Base-by-base conservation (phyloP, 2,113 vertebrate genomes). In the Trichechus manatus region DNA sequence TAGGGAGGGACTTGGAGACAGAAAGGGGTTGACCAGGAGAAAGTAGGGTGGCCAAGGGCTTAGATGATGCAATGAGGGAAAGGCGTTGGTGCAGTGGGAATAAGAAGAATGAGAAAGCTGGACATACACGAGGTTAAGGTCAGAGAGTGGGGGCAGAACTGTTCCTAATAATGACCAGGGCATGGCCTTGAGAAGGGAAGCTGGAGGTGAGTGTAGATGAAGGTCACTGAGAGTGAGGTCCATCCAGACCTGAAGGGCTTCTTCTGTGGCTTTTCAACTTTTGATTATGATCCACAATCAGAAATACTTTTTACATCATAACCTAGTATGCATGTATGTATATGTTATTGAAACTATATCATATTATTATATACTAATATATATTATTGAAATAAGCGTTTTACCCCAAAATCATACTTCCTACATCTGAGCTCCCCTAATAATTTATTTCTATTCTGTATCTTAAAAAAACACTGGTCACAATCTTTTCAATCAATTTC, bases 391-490 rank as follows among this genome's bases (percentile, higher is more conserved):
- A 90, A 87, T 84, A 63, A 90, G 70, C 66, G 13, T 92, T 79
- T 92, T 87, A 42, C 44, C 15, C 17, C 39, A 1, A 94, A 93
- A 86, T 39, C 22, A 70, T 20, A 22, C 22, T 64, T 91, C 59
- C 20, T 90, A 50, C 11, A 53, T 61, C 39, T 29, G 39, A 83
- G 91, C 13, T 36, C 77, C 33, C 81, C 33, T 61, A 53, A 92
- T 79, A 89, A 83, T 74, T 92, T 88, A 59, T 66, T 96, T 91
- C 22, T 59, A 75, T 64, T 83, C 15, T 83, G 50, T 61, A 88
- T 93, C 89, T 95, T 95, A 47, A 94, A 92, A 78, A 25, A 79
- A 87, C 29, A 42, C 33, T 87, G n/a, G 20, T 47, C 56, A 66
- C 9, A 84, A 15, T 66, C 50, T 59, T 92, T 29, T 50, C 75